Conservation (phyloP, 2,888 invertebrate species). For the Cistogaster globosa region DNA sequence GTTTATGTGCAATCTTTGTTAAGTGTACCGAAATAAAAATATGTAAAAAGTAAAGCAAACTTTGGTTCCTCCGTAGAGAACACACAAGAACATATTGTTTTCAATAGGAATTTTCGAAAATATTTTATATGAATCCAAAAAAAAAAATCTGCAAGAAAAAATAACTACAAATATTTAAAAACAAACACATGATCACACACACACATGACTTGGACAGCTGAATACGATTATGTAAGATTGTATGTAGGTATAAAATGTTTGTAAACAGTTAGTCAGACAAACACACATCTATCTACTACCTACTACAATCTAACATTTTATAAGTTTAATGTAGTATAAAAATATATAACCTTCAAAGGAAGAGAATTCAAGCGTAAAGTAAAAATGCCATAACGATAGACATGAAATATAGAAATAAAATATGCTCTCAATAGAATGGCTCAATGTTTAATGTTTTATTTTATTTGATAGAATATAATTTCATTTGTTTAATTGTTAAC, state of each 20-base stretch:
- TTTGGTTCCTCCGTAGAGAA: conserved; percentile 22
- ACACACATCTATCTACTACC: too few relatives aligned
- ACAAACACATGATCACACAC: neutral
- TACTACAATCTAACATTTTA: conserved; percentile 33
- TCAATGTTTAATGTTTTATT: neutral
- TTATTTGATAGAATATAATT: neutral
- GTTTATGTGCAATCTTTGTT: neutral
- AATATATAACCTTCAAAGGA: conserved; percentile 54
- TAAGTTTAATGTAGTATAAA: conserved; percentile 58
- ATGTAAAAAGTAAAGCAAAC: conserved; percentile 29
- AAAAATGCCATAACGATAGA: conserved; percentile 51
- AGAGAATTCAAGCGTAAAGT: conserved; percentile 58
- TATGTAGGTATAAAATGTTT: neutral
- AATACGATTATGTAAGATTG: neutral
- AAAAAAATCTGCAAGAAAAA: neutral
- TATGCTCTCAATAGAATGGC: neutral
- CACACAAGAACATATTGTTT: neutral
- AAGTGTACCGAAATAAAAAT: conserved; percentile 1
- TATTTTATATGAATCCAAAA: conserved; percentile 10
- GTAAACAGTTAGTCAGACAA: conserved; percentile 22
- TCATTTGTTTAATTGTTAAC: neutral
- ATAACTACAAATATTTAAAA: conserved; percentile 7
- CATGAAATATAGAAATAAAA: conserved; percentile 10
- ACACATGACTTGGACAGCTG: conserved; percentile 6
- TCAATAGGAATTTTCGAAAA: conserved; percentile 37